Evolutionary conservation across 2,888 invertebrate species (phyloP).

Genomic region (Oligia strigilis): DNA sequence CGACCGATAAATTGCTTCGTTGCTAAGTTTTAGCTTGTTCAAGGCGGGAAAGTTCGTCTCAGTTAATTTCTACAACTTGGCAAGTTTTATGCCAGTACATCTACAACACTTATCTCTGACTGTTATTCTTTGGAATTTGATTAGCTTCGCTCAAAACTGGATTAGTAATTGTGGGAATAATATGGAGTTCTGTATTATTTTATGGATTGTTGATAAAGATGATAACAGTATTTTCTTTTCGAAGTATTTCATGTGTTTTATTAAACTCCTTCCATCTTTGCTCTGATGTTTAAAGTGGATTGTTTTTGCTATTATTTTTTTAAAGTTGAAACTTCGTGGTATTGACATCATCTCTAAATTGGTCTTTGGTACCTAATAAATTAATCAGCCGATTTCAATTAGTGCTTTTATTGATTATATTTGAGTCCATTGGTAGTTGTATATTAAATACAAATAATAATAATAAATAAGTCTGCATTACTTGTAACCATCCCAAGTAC

Average conservation of each 20-base stretch:
- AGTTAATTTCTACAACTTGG: constrained; percentile 59
- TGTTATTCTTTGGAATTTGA: constrained; percentile 45
- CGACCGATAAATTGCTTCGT: constrained; percentile 57
- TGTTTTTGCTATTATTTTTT: background rate
- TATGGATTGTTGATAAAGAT: background rate
- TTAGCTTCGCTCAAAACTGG: constrained; percentile 24
- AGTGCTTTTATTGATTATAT: background rate
- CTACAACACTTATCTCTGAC: constrained; percentile 27
- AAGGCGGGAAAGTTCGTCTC: constrained; percentile 47
- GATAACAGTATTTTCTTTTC: background rate
- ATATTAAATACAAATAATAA: no score
- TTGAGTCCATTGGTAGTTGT: background rate
- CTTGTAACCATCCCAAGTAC: background rate
- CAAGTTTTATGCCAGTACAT: constrained; percentile 42
- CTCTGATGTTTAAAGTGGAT: no score
- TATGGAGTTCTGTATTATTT: background rate
- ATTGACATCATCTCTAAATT: background rate
- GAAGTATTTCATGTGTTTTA: background rate
- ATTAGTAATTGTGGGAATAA: constrained; percentile 24
- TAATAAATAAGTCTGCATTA: background rate
- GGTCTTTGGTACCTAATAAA: background rate
- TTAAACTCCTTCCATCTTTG: background rate
- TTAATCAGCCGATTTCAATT: background rate
- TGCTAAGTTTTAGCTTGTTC: constrained; percentile 47
- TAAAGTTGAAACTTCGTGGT: background rate